Evolutionary conservation across 2,113 vertebrate genomes (phyloP), one percentile per base, ranked within the genome.

Genomic region (Chlorodrepanis virens): DNA sequence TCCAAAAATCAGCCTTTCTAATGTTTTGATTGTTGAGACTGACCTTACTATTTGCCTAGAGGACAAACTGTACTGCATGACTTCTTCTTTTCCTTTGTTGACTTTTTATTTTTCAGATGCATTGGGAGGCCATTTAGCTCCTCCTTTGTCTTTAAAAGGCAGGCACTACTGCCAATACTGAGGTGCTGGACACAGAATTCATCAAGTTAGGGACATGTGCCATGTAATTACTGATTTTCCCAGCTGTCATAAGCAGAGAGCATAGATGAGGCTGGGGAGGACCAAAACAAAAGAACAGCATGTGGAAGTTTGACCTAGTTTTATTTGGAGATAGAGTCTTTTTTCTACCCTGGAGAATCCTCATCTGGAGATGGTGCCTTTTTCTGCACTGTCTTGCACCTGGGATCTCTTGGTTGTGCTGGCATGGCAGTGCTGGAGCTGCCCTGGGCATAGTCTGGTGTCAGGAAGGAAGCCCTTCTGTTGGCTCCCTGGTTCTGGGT

Each of bases 131-230:
- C 24, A 95, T 95, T 91, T 92, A 94, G 87, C 67, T 79, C 35
- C 53, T 75, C 22, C 19, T 80, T 56, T 65, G 24, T 83, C 75
- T 75, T 76, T 72, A 94, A 39, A 86, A 96, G 86, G 65, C 82
- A 89, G 19, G 82, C 53, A 78, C 49, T 88, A 12, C 68, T 27
- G 53, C 77, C 13, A 29, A 54, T 52, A 79, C 42, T 54, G 79
- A 83, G 40, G 74, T 90, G 47, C 87, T 94, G 82, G 89, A 81
- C 81, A 89, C 42, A 84, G 50, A 92, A 60, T 94, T 96, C 42
- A 27, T 44, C 3, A 10, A 53, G 17, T 52, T 72, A 70, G 71
- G 35, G 31, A 50, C 21, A 29, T 4, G 45, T 96, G 54, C 72
- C 39, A 28, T 35, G 57, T 89, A 67, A 87, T 95, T 87, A 89